Base-by-base conservation (phyloP, 2,797 vertebrate genomes). In the Avahi laniger region DNA sequence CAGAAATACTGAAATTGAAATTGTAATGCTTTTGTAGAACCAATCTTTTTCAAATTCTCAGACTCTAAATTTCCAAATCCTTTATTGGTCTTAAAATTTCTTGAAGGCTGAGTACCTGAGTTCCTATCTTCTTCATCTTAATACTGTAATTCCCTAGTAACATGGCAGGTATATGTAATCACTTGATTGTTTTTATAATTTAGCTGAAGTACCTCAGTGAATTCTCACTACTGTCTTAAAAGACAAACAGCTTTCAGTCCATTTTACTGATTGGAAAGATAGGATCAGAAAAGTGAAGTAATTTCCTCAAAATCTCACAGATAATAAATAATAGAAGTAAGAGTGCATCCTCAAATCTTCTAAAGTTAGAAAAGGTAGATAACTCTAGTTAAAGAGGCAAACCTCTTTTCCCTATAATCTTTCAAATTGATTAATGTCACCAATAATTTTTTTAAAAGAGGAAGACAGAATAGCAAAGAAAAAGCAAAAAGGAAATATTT, bases 1-100 rank as follows among this genome's bases (percentile, higher is more conserved):
- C 43, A 87, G 18, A 95, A 95, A 80, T 76, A 93, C 94, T 85
- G 35, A 90, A 93, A 81, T 20, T 35, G 18, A 83, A 81, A 70
- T 1, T 46, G 5, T 57, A 61, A 79, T 85, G 15, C 9, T 67
- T 20, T 67, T 24, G 7, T 67, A 59, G 50, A 93, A 91, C 22
- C 33, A 91, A n/a, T 33, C 14, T 94, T 76, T 65, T 46, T 22
- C 46, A 94, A 75, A 80, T 20, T 17, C 48, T 61, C 7, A n/a
- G 15, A 72, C 54, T 85, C 7, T 38, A 67, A 81, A 41, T 63
- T 15, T 54, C 5, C 1, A 18, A 2, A 18, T 30, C 3, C 15
- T 57, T 65, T 22, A 46, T 14, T 63, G 43, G 15, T 57, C 33
- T 28, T 73, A 54, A 85, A 88, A 38, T 91, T 50, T 69, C 11